Conservation (phyloP, 2,113 vertebrate genomes). For the Dasyurus viverrinus region DNA sequence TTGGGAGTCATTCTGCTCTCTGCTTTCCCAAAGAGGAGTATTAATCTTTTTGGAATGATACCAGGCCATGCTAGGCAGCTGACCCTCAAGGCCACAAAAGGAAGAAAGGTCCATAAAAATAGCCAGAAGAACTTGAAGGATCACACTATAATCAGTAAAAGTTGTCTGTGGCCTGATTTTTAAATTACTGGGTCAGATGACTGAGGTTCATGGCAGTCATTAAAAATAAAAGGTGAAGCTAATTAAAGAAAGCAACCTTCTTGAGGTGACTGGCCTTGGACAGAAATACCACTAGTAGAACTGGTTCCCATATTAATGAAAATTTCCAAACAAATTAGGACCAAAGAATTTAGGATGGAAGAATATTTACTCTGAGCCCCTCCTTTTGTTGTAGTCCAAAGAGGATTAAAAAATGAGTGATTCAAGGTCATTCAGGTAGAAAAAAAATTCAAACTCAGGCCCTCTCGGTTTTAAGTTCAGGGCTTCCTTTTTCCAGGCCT, state of each 20-base stretch:
- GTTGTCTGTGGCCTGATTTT: background rate
- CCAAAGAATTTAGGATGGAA: background rate
- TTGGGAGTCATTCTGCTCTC: background rate
- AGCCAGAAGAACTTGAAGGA: background rate
- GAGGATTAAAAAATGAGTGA: background rate
- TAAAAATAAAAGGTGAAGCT: conserved; percentile 1
- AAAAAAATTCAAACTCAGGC: background rate
- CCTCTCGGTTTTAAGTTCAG: background rate
- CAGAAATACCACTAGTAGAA: conserved; percentile 1
- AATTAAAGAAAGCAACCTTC: background rate
- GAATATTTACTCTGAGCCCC: background rate
- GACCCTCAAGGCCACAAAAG: background rate
- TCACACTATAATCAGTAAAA: background rate
- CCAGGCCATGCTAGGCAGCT: background rate
- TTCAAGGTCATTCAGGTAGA: background rate
- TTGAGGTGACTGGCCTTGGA: background rate
- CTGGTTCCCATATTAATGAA: background rate
- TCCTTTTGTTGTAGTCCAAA: background rate
- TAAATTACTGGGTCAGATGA: background rate
- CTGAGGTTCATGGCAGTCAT: background rate
- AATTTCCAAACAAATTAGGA: background rate
- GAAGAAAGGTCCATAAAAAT: background rate
- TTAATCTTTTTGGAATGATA: background rate
- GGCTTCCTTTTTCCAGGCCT: background rate
- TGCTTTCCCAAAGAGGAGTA: background rate